phyloP scores from a whole-genome alignment of 2,113 vertebrate genomes.

The Bucco capensis region DNA sequence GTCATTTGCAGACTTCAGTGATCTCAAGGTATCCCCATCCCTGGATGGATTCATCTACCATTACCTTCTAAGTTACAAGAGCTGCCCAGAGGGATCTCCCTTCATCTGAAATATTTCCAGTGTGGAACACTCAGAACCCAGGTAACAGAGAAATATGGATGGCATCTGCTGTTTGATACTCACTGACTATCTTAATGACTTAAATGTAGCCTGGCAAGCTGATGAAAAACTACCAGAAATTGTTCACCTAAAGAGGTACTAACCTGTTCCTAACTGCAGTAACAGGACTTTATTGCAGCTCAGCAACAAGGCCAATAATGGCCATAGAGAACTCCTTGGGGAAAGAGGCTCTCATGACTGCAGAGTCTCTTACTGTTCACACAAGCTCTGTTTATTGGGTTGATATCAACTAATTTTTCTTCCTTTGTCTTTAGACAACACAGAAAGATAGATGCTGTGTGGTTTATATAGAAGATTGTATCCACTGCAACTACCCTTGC shows the following conservation, averaged over 20 bases:
- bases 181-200: neutral
- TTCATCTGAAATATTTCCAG: neutral
- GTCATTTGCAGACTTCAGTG: fast-evolving
- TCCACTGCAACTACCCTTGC: neutral
- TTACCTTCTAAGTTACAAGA: neutral
- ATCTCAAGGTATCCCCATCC: neutral
- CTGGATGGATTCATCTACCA: neutral
- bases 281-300: neutral
- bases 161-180: neutral
- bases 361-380: neutral
- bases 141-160: neutral
- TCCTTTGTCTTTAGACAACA: neutral
- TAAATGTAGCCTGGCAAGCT: neutral
- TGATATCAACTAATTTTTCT: neutral
- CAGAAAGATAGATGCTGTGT: neutral
- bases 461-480: neutral
- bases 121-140: neutral
- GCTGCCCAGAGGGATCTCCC: neutral
- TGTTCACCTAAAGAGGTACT: neutral
- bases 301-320: neutral
- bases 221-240: neutral
- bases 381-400: neutral
- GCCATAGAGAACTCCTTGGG: neutral
- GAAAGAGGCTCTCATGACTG: neutral
- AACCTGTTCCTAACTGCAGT: neutral